Evolutionary conservation across 2,888 invertebrate genomes (phyloP).

Genomic region (Geotrupes spiniger): DNA sequence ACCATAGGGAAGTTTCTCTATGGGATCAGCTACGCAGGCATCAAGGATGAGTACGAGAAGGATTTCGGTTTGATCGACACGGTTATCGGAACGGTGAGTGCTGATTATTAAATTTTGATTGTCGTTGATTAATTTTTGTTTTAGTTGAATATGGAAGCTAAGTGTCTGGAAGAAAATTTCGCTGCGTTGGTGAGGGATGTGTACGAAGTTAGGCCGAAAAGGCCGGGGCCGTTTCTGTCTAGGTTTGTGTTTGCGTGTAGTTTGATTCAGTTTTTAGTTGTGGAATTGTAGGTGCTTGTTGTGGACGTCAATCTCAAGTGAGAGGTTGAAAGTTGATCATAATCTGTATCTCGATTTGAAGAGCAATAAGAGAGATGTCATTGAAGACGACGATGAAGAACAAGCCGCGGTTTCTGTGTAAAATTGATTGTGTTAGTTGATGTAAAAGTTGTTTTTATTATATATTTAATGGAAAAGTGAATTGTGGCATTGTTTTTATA

Average conservation of each 20-base stretch:
- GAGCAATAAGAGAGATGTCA: slow-evolving; percentile 32
- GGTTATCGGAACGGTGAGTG: slow-evolving; percentile 66
- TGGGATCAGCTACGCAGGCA: slow-evolving; percentile 68
- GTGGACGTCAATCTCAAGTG: slow-evolving; percentile 62
- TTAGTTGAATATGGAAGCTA: slow-evolving; percentile 71
- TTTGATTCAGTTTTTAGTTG: slow-evolving; percentile 9
- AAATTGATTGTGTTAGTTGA: too few relatives aligned
- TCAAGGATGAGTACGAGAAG: slow-evolving; percentile 66
- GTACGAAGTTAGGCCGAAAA: slow-evolving; percentile 62
- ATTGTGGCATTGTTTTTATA: too few relatives aligned
- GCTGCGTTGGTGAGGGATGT: slow-evolving; percentile 63
- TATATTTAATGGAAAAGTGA: too few relatives aligned
- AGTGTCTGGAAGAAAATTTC: slow-evolving; percentile 72
- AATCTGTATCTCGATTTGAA: slow-evolving; percentile 35
- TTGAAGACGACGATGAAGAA: slow-evolving; percentile 38
- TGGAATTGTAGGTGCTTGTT: slow-evolving; percentile 57
- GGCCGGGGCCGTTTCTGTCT: slow-evolving; percentile 68
- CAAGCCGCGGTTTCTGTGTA: slow-evolving; percentile 25
- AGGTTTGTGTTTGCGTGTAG: slow-evolving; percentile 49
- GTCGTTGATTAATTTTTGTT: slow-evolving; percentile 32
- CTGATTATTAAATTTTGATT: slow-evolving; percentile 4
- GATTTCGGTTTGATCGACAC: slow-evolving; percentile 69
- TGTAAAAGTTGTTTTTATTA: too few relatives aligned
- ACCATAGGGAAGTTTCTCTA: slow-evolving; percentile 64
- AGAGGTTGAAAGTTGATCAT: slow-evolving; percentile 66